Conservation (phyloP, 2,797 vertebrate species). For the Falco concolor region DNA sequence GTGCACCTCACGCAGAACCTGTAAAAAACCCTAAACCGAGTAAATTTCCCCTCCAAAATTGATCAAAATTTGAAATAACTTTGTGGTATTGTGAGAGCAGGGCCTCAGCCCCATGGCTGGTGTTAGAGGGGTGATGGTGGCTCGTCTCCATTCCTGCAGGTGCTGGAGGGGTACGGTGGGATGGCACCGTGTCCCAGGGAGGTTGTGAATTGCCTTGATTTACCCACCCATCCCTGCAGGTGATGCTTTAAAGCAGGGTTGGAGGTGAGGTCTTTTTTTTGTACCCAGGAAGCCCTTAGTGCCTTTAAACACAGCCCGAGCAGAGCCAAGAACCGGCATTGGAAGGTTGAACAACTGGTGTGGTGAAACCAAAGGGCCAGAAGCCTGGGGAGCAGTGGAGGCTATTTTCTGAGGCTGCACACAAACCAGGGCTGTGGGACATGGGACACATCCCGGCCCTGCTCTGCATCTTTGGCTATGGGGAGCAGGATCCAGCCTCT, state of each 20-base stretch:
- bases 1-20: background rate
- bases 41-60: background rate
- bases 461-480: background rate
- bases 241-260: accelerated
- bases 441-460: background rate
- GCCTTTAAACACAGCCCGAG: background rate
- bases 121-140: too few relatives aligned
- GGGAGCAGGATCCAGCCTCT: background rate
- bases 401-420: background rate
- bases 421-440: background rate
- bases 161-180: background rate
- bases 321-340: background rate
- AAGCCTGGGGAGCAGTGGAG: background rate
- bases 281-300: background rate
- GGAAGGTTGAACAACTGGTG: background rate
- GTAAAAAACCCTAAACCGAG: background rate
- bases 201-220: background rate
- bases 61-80: background rate
- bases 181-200: background rate
- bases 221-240: background rate
- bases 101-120: too few relatives aligned
- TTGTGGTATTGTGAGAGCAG: background rate
- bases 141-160: accelerated
- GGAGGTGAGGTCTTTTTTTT: background rate
- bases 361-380: background rate